A percentile compares a stretch with the other conserved stretches of the same genome.
phyloP scores from a whole-genome alignment of 2,888 invertebrate genomes.

The Oscheius sp. region DNA sequence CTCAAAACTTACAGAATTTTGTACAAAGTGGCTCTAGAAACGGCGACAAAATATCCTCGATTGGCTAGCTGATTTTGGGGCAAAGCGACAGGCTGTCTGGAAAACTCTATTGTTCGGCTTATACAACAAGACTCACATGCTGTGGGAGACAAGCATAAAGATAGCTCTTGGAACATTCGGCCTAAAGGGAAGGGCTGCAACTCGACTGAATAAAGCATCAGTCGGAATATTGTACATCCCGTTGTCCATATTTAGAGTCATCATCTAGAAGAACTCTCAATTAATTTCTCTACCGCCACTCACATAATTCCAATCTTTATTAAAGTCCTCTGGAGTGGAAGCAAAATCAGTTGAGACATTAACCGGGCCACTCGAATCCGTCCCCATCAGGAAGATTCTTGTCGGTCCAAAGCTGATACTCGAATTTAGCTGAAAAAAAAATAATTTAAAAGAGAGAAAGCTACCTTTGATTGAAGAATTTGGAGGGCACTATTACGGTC shows the following conservation, averaged over 20 bases:
- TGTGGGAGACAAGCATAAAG: not conserved
- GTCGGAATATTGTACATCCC: not conserved
- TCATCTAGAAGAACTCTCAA: not conserved
- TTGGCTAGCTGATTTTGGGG: not conserved
- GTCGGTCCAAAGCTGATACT: not conserved
- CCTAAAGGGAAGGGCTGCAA: too few species aligned
- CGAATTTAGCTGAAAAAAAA: not conserved
- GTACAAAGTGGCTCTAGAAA: not conserved
- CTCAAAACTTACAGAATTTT: not conserved
- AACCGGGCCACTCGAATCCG: not conserved
- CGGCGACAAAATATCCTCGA: slow-evolving; percentile 1
- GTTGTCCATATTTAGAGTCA: not conserved
- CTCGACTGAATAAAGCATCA: too few species aligned
- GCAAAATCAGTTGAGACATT: not conserved
- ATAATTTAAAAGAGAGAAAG: too few species aligned
- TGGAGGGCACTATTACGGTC: not conserved
- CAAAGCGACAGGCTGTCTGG: not conserved
- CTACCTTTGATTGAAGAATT: too few species aligned
- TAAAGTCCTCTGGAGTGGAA: not conserved
- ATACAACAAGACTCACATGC: too few species aligned
- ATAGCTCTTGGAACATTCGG: too few species aligned
- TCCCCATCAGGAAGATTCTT: not conserved
- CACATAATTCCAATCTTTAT: not conserved
- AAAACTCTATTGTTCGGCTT: too few species aligned
- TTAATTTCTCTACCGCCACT: too few species aligned